Evolutionary conservation across 2,797 vertebrate species (phyloP).

Genomic region (Sphaeramia orbicularis): DNA sequence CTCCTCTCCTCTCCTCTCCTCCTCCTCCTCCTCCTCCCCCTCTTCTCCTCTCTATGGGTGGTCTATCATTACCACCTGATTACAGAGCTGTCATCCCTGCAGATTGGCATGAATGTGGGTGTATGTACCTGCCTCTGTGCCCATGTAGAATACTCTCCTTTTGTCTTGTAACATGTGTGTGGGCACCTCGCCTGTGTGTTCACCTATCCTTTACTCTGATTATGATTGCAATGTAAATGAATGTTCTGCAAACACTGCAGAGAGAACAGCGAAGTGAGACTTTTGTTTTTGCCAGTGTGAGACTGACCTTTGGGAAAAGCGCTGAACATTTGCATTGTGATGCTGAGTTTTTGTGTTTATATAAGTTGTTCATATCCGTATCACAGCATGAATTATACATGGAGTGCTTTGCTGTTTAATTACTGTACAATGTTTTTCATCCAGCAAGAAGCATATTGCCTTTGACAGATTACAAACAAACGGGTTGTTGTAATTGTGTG

Average conservation of each 20-base stretch:
- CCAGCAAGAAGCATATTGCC: slow-evolving; percentile 14
- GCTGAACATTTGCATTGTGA: slow-evolving; percentile 22
- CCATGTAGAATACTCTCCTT: slow-evolving; percentile 43
- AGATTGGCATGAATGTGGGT: slow-evolving; percentile 67
- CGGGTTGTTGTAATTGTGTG: slow-evolving; percentile 17
- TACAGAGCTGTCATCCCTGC: slow-evolving; percentile 70
- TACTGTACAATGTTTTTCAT: slow-evolving; percentile 39
- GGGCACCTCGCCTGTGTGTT: slow-evolving; percentile 53
- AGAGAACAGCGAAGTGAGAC: slow-evolving; percentile 16
- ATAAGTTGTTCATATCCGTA: slow-evolving; percentile 35
- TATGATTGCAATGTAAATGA: slow-evolving; percentile 62
- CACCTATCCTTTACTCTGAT: slow-evolving; percentile 65
- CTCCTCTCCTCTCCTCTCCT: neutral
- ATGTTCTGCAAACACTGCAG: slow-evolving; percentile 10
- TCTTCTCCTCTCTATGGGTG: slow-evolving; percentile 25
- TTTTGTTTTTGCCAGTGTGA: slow-evolving; percentile 43
- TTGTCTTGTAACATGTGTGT: slow-evolving; percentile 56
- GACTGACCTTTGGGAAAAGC: slow-evolving; percentile 29
- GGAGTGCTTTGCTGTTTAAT: slow-evolving; percentile 44
- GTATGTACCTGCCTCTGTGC: slow-evolving; percentile 24
- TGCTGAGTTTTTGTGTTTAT: slow-evolving; percentile 40
- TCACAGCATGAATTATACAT: slow-evolving; percentile 49
- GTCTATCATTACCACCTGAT: slow-evolving; percentile 76
- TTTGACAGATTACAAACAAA: slow-evolving; percentile 40
- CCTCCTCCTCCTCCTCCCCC: neutral